A percentile compares a stretch with the other conserved stretches of the same genome.
These are phyloP conservation scores for Etheostoma cragini DNA, from an alignment of 2,113 vertebrate genomes.

Conservation along the genomic window DNA sequence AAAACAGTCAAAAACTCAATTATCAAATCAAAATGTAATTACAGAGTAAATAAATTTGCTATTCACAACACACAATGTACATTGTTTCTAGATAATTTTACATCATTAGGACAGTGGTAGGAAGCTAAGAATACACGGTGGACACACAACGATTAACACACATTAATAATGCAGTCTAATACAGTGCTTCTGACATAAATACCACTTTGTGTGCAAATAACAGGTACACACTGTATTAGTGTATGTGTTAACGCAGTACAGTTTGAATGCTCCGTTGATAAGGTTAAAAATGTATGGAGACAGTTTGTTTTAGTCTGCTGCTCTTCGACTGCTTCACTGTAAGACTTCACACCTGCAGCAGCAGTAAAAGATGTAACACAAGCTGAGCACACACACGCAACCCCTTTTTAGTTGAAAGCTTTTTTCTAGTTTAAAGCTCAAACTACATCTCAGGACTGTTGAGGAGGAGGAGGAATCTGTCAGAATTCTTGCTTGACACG, in stretches of 20 bases:
- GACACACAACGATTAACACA: not conserved
- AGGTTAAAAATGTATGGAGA: not conserved
- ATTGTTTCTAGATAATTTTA: not conserved
- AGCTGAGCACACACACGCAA: slow-evolving; percentile 33
- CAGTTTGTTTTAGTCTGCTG: slow-evolving; percentile 29
- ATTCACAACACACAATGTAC: not conserved
- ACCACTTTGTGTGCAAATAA: not conserved
- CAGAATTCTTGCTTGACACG: slow-evolving; percentile 43
- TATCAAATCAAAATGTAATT: not conserved
- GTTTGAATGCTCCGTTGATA: not conserved
- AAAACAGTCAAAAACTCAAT: not conserved
- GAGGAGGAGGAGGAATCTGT: slow-evolving; percentile 50
- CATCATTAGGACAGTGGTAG: not conserved
- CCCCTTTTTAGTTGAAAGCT: slow-evolving; percentile 32
- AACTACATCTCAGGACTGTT: slow-evolving; percentile 44
- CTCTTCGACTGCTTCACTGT: slow-evolving; percentile 28
- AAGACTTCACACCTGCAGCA: slow-evolving; percentile 61
- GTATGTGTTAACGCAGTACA: not conserved
- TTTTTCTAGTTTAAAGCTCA: slow-evolving; percentile 38
- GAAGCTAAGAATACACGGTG: not conserved
- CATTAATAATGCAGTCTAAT: not conserved
- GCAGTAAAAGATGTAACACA: slow-evolving; percentile 55
- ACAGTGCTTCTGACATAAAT: not conserved
- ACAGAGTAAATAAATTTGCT: not conserved
- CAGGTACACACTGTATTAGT: not conserved